Percentiles rank a stretch among this genome's conserved stretches.
Evolutionary conservation across 2,888 invertebrate genomes (phyloP).

Genomic region (Pedicia rivosa): DNA sequence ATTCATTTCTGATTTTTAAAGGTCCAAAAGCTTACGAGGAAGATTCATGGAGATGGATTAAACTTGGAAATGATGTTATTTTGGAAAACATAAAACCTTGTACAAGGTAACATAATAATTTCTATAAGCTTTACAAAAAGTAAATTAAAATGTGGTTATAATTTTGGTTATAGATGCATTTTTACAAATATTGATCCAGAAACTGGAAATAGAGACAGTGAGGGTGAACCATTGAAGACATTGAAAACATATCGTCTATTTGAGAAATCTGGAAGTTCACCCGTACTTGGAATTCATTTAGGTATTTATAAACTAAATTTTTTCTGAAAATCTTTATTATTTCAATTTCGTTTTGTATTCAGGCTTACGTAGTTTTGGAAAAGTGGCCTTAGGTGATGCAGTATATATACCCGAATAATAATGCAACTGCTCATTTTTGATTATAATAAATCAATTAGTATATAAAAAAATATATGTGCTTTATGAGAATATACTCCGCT

Average conservation of each 20-base stretch:
- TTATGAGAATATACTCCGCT: no score
- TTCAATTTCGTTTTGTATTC: no score
- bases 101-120: conserved; percentile 19
- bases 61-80: conserved; percentile 41
- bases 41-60: conserved; percentile 49
- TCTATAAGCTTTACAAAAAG: neutral
- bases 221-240: conserved; percentile 45
- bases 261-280: conserved; percentile 24
- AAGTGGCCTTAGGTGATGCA: conserved; percentile 30
- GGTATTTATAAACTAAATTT: no score
- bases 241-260: conserved; percentile 39
- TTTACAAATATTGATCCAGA: conserved; percentile 51
- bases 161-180: conserved; percentile 36
- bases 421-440: no score
- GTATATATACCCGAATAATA: conserved; percentile 23
- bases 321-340: no score
- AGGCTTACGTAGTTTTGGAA: conserved; percentile 24
- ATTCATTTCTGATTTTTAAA: no score
- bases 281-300: conserved; percentile 33
- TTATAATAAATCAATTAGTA: no score
- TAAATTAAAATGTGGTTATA: neutral
- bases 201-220: conserved; percentile 40
- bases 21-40: conserved; percentile 42
- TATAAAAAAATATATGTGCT: no score
- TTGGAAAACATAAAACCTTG: conserved; percentile 50